Evolutionary conservation across 1,140 invertebrate genomes (phyloP), one percentile per base, ranked within the genome.

Genomic region (Lucilia sericata): DNA sequence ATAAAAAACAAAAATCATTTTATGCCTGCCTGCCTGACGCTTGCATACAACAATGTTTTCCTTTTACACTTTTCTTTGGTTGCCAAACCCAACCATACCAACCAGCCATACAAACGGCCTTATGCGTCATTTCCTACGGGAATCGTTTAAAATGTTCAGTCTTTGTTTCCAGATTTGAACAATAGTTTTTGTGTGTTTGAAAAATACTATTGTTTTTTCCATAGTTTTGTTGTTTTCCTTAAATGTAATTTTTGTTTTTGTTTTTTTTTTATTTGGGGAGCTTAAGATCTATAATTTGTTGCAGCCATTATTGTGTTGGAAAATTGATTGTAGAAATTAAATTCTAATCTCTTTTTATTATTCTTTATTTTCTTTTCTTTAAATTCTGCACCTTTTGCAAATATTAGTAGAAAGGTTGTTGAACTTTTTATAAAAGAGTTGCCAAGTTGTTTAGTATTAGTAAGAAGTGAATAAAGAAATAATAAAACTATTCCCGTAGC

Each of bases 81-180:
- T 21, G 21, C 9, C n/a, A 21, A 21, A 21, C 65, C 65, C n/a
- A 70, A 21, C 19, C 14, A n/a, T 60, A 5, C 2, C 55, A 60
- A 60, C 4, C 55, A n/a, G 55, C 55, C 55, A 3, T 30, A 30
- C 3, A n/a, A 3, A 13, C 14, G 7, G 12, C 19, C 19, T 21
- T 70, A 70, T 70, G 65, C 65, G 65, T 70, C 65, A 70, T 70
- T 70, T 70, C 65, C 65, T 70, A 70, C 65, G 65, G n/a, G 65
- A 70, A 70, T 70, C 21, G 19, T 10, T 70, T 21, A 10, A 21
- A 70, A 21, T 70, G 65, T 21, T 70, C 0, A n/a, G 7, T 9
- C 21, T 70, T 70, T 12, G 19, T 70, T 19, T n/a, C 5, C 65
- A 21, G 21, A n/a, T 30, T 9, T 70, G 65, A 70, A 21, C 21